A percentile compares a stretch with the other conserved stretches of the same genome.
These are phyloP conservation scores for Clivina fossor DNA, from an alignment of 2,888 invertebrate genomes.

Conservation along the genomic window DNA sequence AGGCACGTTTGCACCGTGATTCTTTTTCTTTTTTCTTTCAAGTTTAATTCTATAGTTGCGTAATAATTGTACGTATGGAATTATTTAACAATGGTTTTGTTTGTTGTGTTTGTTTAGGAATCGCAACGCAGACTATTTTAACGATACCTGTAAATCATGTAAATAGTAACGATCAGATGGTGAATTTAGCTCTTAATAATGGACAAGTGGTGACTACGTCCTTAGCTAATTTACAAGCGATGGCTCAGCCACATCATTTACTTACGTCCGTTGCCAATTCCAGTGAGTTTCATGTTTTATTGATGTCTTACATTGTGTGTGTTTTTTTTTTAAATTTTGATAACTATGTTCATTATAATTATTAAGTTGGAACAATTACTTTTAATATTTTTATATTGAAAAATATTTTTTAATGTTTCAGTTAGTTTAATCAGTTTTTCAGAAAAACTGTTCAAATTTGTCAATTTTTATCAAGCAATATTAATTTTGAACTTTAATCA, in stretches of 20 bases:
- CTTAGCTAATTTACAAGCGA: slow-evolving; percentile 75
- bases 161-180: slow-evolving; percentile 70
- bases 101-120: slow-evolving; percentile 61
- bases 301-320: background rate
- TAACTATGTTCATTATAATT: no score
- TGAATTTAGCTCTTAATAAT: slow-evolving; percentile 79
- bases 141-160: slow-evolving; percentile 93
- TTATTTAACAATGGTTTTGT: slow-evolving; percentile 6
- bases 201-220: slow-evolving; percentile 86
- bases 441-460: no score
- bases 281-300: slow-evolving; percentile 46
- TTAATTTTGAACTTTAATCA: no score
- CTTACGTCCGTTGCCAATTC: slow-evolving; percentile 56
- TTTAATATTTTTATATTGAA: no score
- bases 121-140: slow-evolving; percentile 92
- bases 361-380: no score
- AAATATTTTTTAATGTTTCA: no score
- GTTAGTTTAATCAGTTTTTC: no score
- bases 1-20: slow-evolving; percentile 70
- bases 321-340: no score
- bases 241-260: slow-evolving; percentile 72
- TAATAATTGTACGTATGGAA: background rate
- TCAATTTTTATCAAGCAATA: no score
- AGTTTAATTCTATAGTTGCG: slow-evolving; percentile 5
- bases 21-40: background rate